Percentiles rank a stretch among this genome's conserved stretches.
Evolutionary conservation across 2,113 vertebrate genomes (phyloP).

Genomic region (Kryptolebias marmoratus): DNA sequence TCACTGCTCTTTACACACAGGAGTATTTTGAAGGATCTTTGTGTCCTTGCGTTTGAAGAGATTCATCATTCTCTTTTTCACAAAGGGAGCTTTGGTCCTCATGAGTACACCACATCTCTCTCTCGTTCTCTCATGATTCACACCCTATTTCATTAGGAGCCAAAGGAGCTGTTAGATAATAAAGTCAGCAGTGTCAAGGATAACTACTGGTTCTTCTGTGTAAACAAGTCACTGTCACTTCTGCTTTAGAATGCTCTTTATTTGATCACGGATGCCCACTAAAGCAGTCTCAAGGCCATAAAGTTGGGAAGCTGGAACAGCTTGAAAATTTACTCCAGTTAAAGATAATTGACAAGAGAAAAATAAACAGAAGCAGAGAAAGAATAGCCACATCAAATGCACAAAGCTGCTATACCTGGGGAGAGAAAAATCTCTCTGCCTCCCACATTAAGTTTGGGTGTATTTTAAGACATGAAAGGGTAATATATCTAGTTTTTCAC

Average conservation of each 20-base stretch:
- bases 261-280: slow-evolving; percentile 53
- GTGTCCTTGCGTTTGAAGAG: not conserved
- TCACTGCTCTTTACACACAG: not conserved
- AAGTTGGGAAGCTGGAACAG: slow-evolving; percentile 17
- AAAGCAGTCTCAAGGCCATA: slow-evolving; percentile 28
- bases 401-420: not conserved
- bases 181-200: slow-evolving; percentile 54
- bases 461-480: slow-evolving; percentile 19
- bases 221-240: slow-evolving; percentile 69
- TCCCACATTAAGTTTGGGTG: slow-evolving; percentile 3
- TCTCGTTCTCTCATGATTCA: slow-evolving; percentile 16
- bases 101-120: not conserved
- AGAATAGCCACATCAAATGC: slow-evolving; percentile 7
- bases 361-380: slow-evolving; percentile 7
- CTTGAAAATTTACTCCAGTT: slow-evolving; percentile 44
- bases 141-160: slow-evolving; percentile 39
- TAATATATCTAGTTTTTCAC: not conserved
- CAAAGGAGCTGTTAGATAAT: slow-evolving; percentile 56
- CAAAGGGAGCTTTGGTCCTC: slow-evolving; percentile 1
- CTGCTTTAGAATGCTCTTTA: slow-evolving; percentile 57
- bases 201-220: slow-evolving; percentile 52
- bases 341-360: slow-evolving; percentile 39
- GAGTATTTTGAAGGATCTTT: not conserved
- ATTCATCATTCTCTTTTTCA: not conserved
- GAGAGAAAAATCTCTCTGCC: not conserved